Evolutionary conservation across 64 coral and sea anemone genomes (phyloP).

Genomic region (Stylophora pistillata): DNA sequence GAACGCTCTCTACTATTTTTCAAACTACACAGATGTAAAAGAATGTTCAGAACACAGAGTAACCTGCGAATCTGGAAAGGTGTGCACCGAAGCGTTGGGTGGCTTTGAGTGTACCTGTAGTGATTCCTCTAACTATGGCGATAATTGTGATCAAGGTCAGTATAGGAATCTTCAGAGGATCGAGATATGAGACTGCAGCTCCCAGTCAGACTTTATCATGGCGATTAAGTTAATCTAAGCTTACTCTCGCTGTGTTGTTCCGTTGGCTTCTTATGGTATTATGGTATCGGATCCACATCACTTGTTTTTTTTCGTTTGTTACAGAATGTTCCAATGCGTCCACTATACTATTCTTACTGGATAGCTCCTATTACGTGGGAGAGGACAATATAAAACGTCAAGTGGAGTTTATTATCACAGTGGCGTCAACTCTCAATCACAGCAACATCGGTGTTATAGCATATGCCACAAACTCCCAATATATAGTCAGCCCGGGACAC

Average conservation of each 20-base stretch:
- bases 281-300: not conserved
- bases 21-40: not conserved
- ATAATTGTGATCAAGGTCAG: constrained; percentile 8
- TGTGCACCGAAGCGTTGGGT: not conserved
- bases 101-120: constrained; percentile 2
- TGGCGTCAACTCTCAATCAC: not conserved
- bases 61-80: not conserved
- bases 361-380: not conserved
- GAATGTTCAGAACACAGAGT: not conserved
- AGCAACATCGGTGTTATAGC: not conserved
- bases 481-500: not conserved
- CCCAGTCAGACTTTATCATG: too few relatives aligned
- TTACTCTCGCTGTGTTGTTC: too few relatives aligned
- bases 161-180: too few relatives aligned
- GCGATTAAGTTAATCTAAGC: too few relatives aligned
- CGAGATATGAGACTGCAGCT: too few relatives aligned
- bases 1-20: not conserved
- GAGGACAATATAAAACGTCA: constrained; percentile 4
- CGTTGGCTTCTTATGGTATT: too few relatives aligned
- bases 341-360: not conserved
- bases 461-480: not conserved
- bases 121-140: not conserved
- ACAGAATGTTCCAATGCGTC: not conserved
- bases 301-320: not conserved
- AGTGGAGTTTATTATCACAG: constrained; percentile 1